Conservation (phyloP, 2,888 invertebrate species). For the Lamellibrachia satsuma region DNA sequence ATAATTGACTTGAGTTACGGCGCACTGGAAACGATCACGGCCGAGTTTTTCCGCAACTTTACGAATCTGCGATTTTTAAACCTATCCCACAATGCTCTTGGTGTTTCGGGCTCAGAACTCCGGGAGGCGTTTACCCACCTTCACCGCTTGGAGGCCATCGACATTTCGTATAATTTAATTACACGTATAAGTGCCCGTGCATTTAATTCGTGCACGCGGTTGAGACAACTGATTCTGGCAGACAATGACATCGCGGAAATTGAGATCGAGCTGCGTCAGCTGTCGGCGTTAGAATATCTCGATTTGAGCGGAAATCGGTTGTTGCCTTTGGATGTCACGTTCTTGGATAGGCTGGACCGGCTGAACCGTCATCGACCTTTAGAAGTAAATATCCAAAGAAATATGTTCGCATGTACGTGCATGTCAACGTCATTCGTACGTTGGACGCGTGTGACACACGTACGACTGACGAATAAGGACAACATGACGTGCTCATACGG, state of each 20-base stretch:
- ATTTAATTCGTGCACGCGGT: not conserved
- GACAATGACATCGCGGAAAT: not conserved
- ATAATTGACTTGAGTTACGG: not conserved
- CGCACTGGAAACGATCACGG: not conserved
- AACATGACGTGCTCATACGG: not conserved
- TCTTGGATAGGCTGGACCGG: not conserved
- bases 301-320: not conserved
- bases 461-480: not conserved
- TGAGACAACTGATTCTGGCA: not conserved
- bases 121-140: not conserved
- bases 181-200: not conserved
- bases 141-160: not conserved
- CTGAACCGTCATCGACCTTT: not conserved
- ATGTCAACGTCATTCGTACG: not conserved
- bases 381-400: not conserved
- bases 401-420: not conserved
- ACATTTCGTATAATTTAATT: not conserved
- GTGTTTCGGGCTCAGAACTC: not conserved
- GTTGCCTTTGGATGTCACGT: not conserved
- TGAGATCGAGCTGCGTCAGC: not conserved
- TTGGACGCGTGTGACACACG: not conserved
- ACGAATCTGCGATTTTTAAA: not conserved
- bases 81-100: not conserved
- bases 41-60: not conserved
- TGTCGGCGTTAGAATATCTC: not conserved